Base-by-base conservation (phyloP, 2,797 vertebrate species). In the Tragelaphus oryx region DNA sequence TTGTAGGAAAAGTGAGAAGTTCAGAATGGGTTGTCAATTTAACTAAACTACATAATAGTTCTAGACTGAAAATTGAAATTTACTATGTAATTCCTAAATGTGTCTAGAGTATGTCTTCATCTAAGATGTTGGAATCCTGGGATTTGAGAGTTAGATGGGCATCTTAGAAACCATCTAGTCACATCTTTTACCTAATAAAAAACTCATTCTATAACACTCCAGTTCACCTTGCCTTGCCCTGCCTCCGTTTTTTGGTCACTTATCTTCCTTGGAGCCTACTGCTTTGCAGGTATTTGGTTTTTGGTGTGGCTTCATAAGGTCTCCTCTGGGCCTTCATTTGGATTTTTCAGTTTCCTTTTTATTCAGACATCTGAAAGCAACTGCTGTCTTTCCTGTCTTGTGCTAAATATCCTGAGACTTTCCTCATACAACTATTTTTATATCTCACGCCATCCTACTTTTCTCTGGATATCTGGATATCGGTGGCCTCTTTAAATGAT, bases 11-110 rank as follows among this genome's bases (percentile, higher is more conserved):
- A 80, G 8, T 75, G 33, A 26, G 22, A 54, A 54, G 14, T 65
- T 93, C 30, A 85, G 52, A 71, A 54, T 81, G 48, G 24, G 28
- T 57, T 82, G 62, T 85, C 60, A 20, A 28, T 85, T 81, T 68
- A 82, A 78, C 30, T 87, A 78, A 87, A 62, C n/a, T 76, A 89
- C 11, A 54, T 1, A 28, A 3, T 74, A 68, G 26, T 48, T 74
- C n/a, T 91, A n/a, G 55, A 89, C 57, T 89, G 93, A 89, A 96
- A 83, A 74, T 86, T 10, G 11, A 76, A 94, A 78, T 87, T 62
- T 71, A 57, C 4, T 82, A 5, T 93, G 3, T 89, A 62, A 81
- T 94, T 91, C 28, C 20, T 54, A 59, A 62, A 18, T 92, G 52
- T 87, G 50, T 60, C 76, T 89, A 1, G 44, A 65, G 75, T 86